Evolutionary conservation across 2,113 vertebrate species (phyloP).

Genomic region (Heliornis fulica): DNA sequence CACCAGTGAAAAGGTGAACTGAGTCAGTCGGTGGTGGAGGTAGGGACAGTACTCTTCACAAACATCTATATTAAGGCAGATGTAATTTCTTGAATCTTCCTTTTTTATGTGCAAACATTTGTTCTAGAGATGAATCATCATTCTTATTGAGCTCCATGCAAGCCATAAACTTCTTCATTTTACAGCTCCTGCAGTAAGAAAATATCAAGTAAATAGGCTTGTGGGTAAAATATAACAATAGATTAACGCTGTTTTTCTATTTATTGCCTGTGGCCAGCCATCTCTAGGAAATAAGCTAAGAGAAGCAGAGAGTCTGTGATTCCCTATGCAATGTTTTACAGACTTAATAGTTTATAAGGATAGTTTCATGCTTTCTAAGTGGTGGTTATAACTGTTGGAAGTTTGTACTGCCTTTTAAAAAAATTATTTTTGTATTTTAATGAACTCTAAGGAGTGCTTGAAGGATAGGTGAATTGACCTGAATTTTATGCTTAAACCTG

Average conservation of each 20-base stretch:
- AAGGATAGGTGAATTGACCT: background rate
- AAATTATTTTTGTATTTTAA: background rate
- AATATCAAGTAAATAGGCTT: slow-evolving; percentile 12
- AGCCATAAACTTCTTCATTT: slow-evolving; percentile 3
- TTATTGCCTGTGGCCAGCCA: background rate
- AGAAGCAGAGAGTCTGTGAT: background rate
- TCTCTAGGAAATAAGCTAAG: background rate
- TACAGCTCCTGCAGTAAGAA: slow-evolving; percentile 23
- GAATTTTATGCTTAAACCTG: background rate
- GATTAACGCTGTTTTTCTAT: background rate
- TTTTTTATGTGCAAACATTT: slow-evolving; percentile 19
- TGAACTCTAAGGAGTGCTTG: background rate
- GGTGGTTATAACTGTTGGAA: background rate
- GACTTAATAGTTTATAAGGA: background rate
- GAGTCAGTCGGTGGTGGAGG: background rate
- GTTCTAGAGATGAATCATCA: slow-evolving; percentile 42
- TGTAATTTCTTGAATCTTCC: background rate
- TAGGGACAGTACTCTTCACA: background rate
- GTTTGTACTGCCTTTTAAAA: background rate
- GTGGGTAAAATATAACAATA: background rate
- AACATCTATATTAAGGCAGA: background rate
- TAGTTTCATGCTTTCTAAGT: background rate
- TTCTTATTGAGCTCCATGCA: slow-evolving; percentile 7
- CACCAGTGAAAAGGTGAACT: background rate
- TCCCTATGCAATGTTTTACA: background rate